Conservation (phyloP, 2,113 vertebrate species). For the Corapipo altera region DNA sequence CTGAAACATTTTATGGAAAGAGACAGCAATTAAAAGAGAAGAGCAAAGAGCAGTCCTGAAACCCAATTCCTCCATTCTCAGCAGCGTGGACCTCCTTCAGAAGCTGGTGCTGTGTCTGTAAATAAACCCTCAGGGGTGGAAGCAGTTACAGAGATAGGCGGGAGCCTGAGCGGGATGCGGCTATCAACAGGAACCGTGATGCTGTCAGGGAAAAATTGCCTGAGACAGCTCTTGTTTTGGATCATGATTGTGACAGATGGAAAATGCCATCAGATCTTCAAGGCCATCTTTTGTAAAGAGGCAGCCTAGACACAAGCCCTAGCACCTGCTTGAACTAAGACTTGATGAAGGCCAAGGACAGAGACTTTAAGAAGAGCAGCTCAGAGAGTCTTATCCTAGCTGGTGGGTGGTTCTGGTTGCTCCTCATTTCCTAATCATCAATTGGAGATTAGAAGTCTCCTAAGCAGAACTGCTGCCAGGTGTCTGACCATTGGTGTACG, state of each 20-base stretch:
- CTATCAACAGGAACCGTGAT: background rate
- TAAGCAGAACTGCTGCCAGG: background rate
- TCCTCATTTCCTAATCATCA: background rate
- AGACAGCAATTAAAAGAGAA: slow-evolving; percentile 53
- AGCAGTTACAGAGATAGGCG: background rate
- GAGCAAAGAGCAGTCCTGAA: slow-evolving; percentile 30
- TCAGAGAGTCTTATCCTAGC: background rate
- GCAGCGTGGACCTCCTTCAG: background rate
- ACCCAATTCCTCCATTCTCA: background rate
- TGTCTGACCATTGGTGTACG: background rate
- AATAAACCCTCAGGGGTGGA: slow-evolving; percentile 19
- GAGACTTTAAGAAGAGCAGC: background rate
- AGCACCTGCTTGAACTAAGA: background rate
- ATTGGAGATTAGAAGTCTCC: background rate
- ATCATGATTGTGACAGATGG: background rate
- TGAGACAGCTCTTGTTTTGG: background rate
- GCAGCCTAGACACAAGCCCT: background rate
- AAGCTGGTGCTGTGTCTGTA: background rate
- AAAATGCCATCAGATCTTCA: slow-evolving; percentile 15
- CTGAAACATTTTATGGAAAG: slow-evolving; percentile 27
- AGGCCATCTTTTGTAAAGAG: background rate
- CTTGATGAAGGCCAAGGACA: background rate
- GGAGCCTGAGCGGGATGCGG: background rate
- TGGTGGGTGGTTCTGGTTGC: background rate
- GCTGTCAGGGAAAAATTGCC: background rate